Evolutionary conservation across 2,113 vertebrate genomes (phyloP).

Genomic region (Megaceryle maxima): DNA sequence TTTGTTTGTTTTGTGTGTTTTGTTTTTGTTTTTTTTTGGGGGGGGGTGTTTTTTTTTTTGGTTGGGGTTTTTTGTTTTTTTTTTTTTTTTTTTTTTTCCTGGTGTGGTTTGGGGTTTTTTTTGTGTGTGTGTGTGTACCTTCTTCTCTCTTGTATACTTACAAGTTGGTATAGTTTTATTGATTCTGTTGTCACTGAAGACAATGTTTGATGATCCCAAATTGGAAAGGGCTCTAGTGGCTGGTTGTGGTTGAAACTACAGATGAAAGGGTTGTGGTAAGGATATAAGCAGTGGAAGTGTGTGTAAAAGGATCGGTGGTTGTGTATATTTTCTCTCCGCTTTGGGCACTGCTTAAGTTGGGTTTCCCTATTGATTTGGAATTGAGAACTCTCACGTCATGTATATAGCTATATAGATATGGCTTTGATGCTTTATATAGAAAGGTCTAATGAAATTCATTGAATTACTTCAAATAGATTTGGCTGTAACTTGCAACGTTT

Average conservation of each 20-base stretch:
- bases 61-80: too few relatives aligned
- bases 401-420: not conserved
- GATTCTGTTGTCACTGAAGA: slow-evolving; percentile 74
- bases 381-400: not conserved
- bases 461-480: not conserved
- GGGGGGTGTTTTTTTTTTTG: too few relatives aligned
- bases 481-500: not conserved
- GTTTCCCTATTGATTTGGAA: slow-evolving; percentile 4
- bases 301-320: slow-evolving; percentile 67
- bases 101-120: not conserved
- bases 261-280: slow-evolving; percentile 63
- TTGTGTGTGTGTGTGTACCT: not conserved
- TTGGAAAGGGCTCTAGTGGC: slow-evolving; percentile 67
- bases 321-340: slow-evolving; percentile 40
- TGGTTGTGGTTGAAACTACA: slow-evolving; percentile 75
- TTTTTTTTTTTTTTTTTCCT: not conserved
- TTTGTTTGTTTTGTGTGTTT: too few relatives aligned
- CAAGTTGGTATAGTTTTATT: slow-evolving; percentile 46
- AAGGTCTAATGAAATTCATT: too few relatives aligned
- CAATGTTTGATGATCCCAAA: slow-evolving; percentile 63
- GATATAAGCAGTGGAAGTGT: slow-evolving; percentile 61
- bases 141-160: not conserved
- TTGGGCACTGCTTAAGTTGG: not conserved
- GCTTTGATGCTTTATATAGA: not conserved
- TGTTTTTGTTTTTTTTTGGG: too few relatives aligned